Evolutionary conservation across 1,140 invertebrate genomes (phyloP).

Genomic region (Drosophila cardini): DNA sequence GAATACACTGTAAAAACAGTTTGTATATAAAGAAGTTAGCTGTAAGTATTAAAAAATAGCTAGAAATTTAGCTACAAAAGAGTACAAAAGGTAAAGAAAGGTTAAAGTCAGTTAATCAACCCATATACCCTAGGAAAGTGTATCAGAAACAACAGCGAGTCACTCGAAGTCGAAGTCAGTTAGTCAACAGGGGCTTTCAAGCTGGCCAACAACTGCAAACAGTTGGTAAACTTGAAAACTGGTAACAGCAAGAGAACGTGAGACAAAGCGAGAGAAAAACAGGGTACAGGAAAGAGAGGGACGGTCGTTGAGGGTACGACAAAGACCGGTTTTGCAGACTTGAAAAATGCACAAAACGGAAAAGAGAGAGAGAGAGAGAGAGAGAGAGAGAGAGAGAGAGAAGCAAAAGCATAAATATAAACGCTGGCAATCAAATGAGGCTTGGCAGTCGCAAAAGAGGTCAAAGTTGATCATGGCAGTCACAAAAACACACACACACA

Average conservation of each 20-base stretch:
- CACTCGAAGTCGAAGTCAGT: constrained; percentile 44
- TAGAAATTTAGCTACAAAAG: too few species aligned
- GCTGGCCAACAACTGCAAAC: constrained; percentile 55
- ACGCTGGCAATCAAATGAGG: constrained; percentile 75
- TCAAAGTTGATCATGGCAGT: constrained; percentile 74
- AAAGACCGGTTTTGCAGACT: constrained; percentile 66
- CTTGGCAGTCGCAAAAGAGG: constrained; percentile 72
- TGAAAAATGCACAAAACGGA: constrained; percentile 70
- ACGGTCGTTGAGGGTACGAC: background rate
- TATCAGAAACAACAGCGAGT: constrained; percentile 38
- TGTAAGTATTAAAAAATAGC: too few species aligned
- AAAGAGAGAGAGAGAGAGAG: too few species aligned
- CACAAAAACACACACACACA: constrained; percentile 32
- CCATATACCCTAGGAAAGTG: constrained; percentile 5
- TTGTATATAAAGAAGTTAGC: background rate
- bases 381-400: too few species aligned
- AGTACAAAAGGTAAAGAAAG: too few species aligned
- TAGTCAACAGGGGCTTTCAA: constrained; percentile 58
- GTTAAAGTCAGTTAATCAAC: background rate
- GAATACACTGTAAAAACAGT: background rate
- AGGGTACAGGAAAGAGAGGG: constrained; percentile 10
- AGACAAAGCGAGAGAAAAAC: background rate
- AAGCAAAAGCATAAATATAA: constrained; percentile 68
- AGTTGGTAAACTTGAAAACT: constrained; percentile 79
- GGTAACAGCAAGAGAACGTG: constrained; percentile 45